Conservation (phyloP, 2,113 vertebrate species). For the Oxyura jamaicensis region DNA sequence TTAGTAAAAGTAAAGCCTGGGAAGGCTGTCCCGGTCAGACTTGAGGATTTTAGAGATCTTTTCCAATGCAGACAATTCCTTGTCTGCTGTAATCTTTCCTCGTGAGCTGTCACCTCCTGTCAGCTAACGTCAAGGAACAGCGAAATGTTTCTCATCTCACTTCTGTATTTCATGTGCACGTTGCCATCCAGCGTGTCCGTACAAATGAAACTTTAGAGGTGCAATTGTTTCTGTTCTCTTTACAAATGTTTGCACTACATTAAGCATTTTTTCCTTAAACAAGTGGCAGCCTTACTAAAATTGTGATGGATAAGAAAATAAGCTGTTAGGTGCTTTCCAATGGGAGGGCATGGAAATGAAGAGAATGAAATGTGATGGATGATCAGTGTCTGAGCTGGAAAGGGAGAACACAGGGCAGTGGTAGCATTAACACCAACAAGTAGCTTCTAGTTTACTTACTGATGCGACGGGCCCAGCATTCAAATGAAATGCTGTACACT, state of each 20-base stretch:
- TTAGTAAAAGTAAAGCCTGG: not conserved
- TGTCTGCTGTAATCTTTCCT: not conserved
- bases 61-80: no score
- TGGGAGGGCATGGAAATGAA: not conserved
- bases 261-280: not conserved
- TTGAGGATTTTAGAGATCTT: no score
- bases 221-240: not conserved
- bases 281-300: not conserved
- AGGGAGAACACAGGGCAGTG: not conserved
- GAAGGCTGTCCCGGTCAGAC: not conserved
- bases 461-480: not conserved
- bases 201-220: not conserved
- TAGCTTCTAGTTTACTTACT: not conserved
- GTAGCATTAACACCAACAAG: not conserved
- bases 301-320: not conserved
- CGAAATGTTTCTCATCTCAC: not conserved
- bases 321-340: not conserved
- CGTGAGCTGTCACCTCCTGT: not conserved
- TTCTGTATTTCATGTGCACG: not conserved
- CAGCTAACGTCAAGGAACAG: not conserved
- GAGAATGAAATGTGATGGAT: not conserved
- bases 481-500: not conserved
- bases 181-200: not conserved
- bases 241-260: not conserved
- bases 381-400: not conserved